phyloP scores from a whole-genome alignment of 2,888 invertebrate species.

The Palloptera scutellata region DNA sequence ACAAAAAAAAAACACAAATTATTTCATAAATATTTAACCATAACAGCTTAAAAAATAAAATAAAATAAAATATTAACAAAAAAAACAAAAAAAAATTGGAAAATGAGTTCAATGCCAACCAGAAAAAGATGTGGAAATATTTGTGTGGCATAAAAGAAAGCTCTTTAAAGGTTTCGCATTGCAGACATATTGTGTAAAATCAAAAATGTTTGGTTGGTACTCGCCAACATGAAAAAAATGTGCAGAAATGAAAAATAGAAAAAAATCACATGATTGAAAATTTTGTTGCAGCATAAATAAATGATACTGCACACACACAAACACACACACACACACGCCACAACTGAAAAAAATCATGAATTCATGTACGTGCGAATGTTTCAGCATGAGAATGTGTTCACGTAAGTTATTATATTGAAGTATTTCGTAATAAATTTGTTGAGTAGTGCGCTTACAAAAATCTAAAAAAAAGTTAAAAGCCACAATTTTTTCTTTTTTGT shows the following conservation, averaged over 20 bases:
- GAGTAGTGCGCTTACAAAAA: too few relatives aligned
- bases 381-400: too few relatives aligned
- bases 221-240: neutral
- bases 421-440: too few relatives aligned
- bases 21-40: too few relatives aligned
- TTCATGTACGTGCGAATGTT: too few relatives aligned
- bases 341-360: neutral
- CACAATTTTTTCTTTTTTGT: too few relatives aligned
- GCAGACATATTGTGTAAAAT: too few relatives aligned
- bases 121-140: constrained; percentile 45
- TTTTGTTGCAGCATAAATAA: neutral
- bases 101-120: constrained; percentile 49
- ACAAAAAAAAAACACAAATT: too few relatives aligned
- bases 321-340: neutral
- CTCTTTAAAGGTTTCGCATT: constrained; percentile 8
- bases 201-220: neutral
- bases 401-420: too few relatives aligned
- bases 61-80: neutral
- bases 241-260: neutral
- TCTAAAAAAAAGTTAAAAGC: too few relatives aligned
- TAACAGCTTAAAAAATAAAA: neutral
- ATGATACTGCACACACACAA: neutral
- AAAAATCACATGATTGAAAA: too few relatives aligned
- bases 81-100: neutral
- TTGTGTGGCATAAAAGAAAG: constrained; percentile 37